These are phyloP conservation scores for Taenioides sp. DNA, from an alignment of 2,797 vertebrate species.

Conservation along the genomic window DNA sequence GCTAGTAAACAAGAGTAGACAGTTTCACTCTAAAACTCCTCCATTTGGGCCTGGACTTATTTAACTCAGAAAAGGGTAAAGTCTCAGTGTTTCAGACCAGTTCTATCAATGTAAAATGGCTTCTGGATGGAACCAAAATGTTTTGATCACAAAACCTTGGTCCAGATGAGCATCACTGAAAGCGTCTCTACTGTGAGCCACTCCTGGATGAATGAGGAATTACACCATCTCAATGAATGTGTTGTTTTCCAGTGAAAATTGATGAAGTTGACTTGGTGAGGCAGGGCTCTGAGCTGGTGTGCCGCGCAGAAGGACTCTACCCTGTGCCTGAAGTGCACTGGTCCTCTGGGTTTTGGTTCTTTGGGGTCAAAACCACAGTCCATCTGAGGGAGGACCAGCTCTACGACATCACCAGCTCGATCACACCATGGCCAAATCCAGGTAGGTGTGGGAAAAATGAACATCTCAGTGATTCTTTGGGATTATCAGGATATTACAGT, in stretches of 20 bases:
- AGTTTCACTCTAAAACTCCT: neutral
- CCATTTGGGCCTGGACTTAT: no score
- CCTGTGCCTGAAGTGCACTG: neutral
- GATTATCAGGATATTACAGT: neutral
- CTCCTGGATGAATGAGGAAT: no score
- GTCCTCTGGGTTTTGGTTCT: neutral
- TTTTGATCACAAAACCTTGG: no score
- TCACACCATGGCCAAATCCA: neutral
- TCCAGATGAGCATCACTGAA: no score
- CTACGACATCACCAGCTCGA: neutral
- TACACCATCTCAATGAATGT: neutral
- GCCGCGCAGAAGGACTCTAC: neutral
- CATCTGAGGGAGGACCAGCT: neutral
- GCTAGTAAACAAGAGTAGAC: no score
- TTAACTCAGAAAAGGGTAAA: no score
- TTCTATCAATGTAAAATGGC: no score
- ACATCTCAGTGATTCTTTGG: neutral
- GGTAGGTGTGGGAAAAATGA: neutral
- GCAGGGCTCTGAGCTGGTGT: neutral
- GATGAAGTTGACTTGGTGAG: neutral
- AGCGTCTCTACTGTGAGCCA: no score
- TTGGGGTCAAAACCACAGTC: neutral
- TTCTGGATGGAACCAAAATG: neutral
- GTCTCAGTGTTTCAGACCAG: no score
- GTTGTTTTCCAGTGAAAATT: neutral